Evolutionary conservation across 2,888 invertebrate species (phyloP).

Genomic region (Aricia artaxerxes): DNA sequence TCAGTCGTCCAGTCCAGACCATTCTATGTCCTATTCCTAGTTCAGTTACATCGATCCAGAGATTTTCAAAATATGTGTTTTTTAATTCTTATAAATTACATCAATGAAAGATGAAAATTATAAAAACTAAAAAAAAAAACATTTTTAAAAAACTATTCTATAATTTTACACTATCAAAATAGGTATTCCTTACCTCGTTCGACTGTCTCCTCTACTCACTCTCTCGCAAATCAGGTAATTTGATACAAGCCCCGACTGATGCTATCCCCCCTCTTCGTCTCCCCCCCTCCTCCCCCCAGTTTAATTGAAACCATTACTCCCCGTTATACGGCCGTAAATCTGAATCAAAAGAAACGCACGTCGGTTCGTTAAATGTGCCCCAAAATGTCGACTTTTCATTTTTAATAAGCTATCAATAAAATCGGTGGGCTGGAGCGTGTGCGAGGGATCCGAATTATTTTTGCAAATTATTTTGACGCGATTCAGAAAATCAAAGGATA

Average conservation of each 20-base stretch:
- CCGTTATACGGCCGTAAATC: conserved; percentile 7
- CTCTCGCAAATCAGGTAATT: not conserved
- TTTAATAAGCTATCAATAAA: conserved; percentile 22
- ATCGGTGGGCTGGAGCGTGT: not conserved
- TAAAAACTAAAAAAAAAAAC: no score
- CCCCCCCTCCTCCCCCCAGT: not conserved
- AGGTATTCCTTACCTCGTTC: not conserved
- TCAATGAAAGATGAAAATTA: no score
- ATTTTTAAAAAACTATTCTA: no score
- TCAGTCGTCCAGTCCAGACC: no score
- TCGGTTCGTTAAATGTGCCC: not conserved
- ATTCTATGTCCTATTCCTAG: no score
- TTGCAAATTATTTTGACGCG: not conserved
- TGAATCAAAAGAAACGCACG: conserved; percentile 11
- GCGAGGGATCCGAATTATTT: not conserved
- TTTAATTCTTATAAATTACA: no score
- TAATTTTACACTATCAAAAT: no score
- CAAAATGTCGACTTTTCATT: conserved; percentile 17
- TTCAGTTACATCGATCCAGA: no score
- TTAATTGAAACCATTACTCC: conserved; percentile 12
- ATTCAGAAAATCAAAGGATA: no score
- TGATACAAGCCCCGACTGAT: not conserved
- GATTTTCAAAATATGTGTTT: no score
- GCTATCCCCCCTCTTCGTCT: not conserved
- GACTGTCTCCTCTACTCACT: not conserved